Evolutionary conservation across 2,888 invertebrate species (phyloP).

Genomic region (Carcina quercana): DNA sequence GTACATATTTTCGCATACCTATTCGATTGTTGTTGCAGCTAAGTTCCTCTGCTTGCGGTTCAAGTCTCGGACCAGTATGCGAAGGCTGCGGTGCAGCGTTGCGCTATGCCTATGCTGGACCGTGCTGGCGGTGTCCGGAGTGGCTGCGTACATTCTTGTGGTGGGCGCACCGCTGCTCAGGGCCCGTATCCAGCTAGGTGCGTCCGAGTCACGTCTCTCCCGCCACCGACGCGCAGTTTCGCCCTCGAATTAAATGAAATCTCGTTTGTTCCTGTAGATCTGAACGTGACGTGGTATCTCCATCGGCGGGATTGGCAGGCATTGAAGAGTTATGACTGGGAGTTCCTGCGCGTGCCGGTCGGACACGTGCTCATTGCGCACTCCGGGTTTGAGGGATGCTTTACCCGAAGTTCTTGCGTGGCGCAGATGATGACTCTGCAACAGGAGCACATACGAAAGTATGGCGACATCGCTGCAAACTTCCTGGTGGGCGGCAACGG

Average conservation of each 20-base stretch:
- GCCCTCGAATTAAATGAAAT: not conserved
- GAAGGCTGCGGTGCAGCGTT: conserved; percentile 11
- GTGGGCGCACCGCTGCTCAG: conserved; percentile 2
- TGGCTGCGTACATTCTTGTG: conserved; percentile 7
- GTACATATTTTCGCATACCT: too few relatives aligned
- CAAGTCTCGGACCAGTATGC: conserved; percentile 5
- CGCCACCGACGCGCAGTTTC: too few relatives aligned
- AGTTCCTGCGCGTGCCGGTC: conserved; percentile 10
- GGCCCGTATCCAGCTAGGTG: conserved; percentile 14
- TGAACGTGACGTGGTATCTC: conserved; percentile 16
- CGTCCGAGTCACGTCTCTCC: too few relatives aligned
- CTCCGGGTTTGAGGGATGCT: conserved; percentile 6
- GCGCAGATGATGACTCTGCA: not conserved
- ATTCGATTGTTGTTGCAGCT: conserved; percentile 7
- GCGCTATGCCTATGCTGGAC: conserved; percentile 14
- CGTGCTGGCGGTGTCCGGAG: conserved; percentile 5
- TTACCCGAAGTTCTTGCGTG: not conserved
- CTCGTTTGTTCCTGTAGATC: conserved; percentile 3
- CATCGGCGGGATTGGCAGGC: conserved; percentile 12
- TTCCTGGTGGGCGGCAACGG: conserved; percentile 15
- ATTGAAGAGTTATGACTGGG: not conserved
- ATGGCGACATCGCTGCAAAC: conserved; percentile 13
- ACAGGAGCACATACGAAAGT: not conserved
- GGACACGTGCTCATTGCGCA: conserved; percentile 13
- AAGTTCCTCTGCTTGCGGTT: conserved; percentile 11